These are phyloP conservation scores for Drosophila hamatofila DNA, from an alignment of 2,888 invertebrate genomes.

Conservation along the genomic window DNA sequence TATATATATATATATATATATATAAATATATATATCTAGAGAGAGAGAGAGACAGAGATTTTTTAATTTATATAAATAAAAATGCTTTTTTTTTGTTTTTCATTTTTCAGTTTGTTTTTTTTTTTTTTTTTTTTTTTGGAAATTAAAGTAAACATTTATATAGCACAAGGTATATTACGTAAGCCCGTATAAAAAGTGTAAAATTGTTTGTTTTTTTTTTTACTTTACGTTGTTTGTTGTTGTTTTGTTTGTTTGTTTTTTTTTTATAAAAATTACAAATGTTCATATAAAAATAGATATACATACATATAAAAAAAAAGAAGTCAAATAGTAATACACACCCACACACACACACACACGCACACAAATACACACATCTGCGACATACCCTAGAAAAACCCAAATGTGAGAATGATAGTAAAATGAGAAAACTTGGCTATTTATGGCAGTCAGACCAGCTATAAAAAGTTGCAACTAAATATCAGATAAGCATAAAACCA, in stretches of 20 bases:
- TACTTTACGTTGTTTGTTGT: slow-evolving; percentile 46
- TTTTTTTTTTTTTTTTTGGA: slow-evolving; percentile 28
- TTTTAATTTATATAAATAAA: slow-evolving; percentile 49
- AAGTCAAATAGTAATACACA: slow-evolving; percentile 68
- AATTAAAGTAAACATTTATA: slow-evolving; percentile 72
- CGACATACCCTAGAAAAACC: slow-evolving; percentile 38
- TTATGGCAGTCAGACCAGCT: slow-evolving; percentile 6
- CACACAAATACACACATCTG: background rate
- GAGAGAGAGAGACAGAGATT: no score
- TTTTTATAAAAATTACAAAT: slow-evolving; percentile 75
- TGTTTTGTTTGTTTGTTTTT: slow-evolving; percentile 24
- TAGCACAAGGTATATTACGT: slow-evolving; percentile 71
- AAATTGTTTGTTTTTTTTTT: slow-evolving; percentile 59
- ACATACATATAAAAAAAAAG: slow-evolving; percentile 66
- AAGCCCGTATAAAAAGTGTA: slow-evolving; percentile 80
- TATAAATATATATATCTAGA: slow-evolving; percentile 2
- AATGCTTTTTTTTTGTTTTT: slow-evolving; percentile 59
- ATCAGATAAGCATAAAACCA: background rate
- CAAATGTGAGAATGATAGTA: background rate
- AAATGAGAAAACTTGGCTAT: background rate
- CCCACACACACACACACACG: background rate
- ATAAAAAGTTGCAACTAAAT: background rate
- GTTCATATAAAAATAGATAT: slow-evolving; percentile 77
- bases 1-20: slow-evolving; percentile 14
- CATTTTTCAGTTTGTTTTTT: slow-evolving; percentile 6